Base-by-base conservation (phyloP, 2,888 invertebrate genomes). In the Horisme vitalbata region DNA sequence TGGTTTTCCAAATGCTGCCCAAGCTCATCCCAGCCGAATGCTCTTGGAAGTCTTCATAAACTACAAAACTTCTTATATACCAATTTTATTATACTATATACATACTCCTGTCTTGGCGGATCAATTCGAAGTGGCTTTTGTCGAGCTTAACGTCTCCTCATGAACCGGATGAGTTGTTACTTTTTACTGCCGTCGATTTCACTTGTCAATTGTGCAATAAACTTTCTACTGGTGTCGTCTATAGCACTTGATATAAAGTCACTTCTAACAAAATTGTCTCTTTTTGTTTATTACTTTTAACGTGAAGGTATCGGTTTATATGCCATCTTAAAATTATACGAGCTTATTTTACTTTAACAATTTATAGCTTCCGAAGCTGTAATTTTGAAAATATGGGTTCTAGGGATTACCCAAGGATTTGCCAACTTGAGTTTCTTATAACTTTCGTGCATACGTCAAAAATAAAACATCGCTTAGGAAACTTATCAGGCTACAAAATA, bases 201-300 rank as follows among this genome's bases (percentile, higher is more conserved):
- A 72, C 65, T 72, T 71, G 75, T 74, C 75, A 71, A 76, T 74
- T 71, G 74, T 69, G 63, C 64, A 71, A 74, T 78, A 81, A 79
- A 76, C 61, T 65, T 61, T 55, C 57, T 57, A 55, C 59, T 62
- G 63, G 58, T 63, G 67, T 61, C 56, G 59, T 57, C 55, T 59
- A 55, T 64, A 62, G 63, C 55, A 69, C 75, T 73, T 69, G 71
- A 72, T 75, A 69, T 64, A 63, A 71, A 63, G 64, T 70, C 58
- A 59, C 58, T 65, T 51, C 59, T 57, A 55, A 54, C 63, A 52
- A 66, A 72, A 73, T 71, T 70, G 70, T 68, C 63, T 65, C 56
- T 54, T 67, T 60, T 62, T 62, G 52, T 68, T 75, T 74, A 70
- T 78, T 73, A 57, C 62, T 66, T 64, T 63, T 56, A 52, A 55